phyloP scores from a whole-genome alignment of 2,113 vertebrate genomes.

The Catagonus wagneri region DNA sequence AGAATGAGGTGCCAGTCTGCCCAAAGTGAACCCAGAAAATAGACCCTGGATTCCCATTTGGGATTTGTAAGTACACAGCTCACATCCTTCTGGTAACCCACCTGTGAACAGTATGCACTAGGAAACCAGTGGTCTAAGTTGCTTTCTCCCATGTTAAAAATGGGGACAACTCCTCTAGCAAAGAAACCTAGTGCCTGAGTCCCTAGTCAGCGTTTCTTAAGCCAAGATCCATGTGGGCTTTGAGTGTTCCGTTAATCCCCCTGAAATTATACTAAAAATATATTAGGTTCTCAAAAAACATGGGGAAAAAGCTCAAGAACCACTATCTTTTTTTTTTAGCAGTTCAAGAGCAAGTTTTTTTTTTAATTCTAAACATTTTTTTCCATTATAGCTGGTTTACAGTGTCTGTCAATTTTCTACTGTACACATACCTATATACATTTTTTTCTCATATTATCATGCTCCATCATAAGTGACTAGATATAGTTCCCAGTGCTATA shows the following conservation, averaged over 20 bases:
- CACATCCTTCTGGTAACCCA: fast-evolving
- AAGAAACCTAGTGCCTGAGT: not conserved
- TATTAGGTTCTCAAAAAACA: not conserved
- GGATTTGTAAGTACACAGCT: not conserved
- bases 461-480: too few relatives aligned
- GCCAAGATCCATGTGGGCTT: not conserved
- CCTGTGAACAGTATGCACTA: not conserved
- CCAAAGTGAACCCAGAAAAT: not conserved
- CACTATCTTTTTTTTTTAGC: too few relatives aligned
- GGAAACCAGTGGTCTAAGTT: not conserved
- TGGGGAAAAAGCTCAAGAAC: not conserved
- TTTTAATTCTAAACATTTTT: too few relatives aligned
- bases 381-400: too few relatives aligned
- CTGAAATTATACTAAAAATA: constrained; percentile 1
- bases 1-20: not conserved
- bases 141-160: constrained; percentile 6
- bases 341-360: too few relatives aligned
- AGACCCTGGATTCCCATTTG: not conserved
- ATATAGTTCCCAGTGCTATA: too few relatives aligned
- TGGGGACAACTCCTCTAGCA: not conserved
- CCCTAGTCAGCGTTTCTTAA: not conserved
- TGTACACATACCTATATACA: too few relatives aligned
- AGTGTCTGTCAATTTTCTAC: too few relatives aligned
- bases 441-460: too few relatives aligned
- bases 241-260: not conserved